Conservation (phyloP, 2,113 vertebrate genomes). For the Neofelis nebulosa region DNA sequence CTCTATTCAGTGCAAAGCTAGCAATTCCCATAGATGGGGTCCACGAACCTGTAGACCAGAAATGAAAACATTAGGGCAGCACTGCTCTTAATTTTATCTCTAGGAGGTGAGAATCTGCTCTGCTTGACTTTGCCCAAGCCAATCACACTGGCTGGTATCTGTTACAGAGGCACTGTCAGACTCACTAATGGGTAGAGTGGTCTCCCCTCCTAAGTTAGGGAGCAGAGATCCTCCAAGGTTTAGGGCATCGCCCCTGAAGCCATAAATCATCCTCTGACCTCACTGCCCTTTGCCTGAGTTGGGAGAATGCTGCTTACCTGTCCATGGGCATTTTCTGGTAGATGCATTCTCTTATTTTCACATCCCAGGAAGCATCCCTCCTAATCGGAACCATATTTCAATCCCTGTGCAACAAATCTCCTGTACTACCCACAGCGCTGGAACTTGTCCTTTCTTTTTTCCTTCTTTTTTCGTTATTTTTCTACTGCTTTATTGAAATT, state of each 20-base stretch:
- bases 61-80: background rate
- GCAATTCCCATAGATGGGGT: background rate
- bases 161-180: background rate
- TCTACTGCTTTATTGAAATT: background rate
- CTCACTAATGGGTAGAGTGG: background rate
- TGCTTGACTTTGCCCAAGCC: background rate
- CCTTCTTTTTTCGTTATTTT: background rate
- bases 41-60: background rate
- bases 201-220: background rate
- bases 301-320: background rate
- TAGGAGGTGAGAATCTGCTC: background rate
- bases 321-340: background rate
- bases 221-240: background rate
- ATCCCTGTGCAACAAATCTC: background rate
- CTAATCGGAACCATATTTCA: background rate
- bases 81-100: background rate
- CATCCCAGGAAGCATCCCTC: background rate
- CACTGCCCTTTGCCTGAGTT: background rate
- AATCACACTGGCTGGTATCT: background rate
- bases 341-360: background rate
- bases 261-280: background rate
- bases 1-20: background rate
- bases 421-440: background rate
- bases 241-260: background rate
- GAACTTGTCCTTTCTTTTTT: background rate